Evolutionary conservation across 2,888 invertebrate genomes (phyloP).

Genomic region (Kuschelorhynchus macadamiae): DNA sequence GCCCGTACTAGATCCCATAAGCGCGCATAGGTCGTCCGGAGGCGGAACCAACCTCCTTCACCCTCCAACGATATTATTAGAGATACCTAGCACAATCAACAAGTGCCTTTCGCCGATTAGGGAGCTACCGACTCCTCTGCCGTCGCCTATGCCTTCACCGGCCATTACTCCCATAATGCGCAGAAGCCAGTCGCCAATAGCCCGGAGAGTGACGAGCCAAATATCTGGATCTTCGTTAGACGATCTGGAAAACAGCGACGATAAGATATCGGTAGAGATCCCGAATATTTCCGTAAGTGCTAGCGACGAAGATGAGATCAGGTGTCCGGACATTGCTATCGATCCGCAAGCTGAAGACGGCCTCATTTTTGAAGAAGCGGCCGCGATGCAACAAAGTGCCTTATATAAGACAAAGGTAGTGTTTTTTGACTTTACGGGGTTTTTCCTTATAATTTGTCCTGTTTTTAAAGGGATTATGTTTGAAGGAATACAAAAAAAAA

Average conservation of each 20-base stretch:
- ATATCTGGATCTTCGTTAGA: constrained; percentile 68
- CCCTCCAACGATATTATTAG: constrained; percentile 82
- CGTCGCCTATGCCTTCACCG: constrained; percentile 81
- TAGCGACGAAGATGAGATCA: constrained; percentile 65
- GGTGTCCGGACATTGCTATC: constrained; percentile 65
- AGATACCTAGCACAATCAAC: constrained; percentile 81
- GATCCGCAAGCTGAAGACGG: constrained; percentile 68
- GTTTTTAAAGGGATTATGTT: no score
- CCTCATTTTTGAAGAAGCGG: constrained; percentile 67
- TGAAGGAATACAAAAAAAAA: no score
- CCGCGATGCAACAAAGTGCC: constrained; percentile 64
- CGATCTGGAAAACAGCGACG: constrained; percentile 70
- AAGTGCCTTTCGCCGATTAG: constrained; percentile 86
- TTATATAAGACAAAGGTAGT: constrained; percentile 56
- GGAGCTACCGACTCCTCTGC: constrained; percentile 82
- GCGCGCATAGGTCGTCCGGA: constrained; percentile 74
- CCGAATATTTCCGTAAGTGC: constrained; percentile 66
- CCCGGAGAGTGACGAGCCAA: constrained; percentile 62
- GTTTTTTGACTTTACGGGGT: no score
- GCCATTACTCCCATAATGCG: constrained; percentile 77
- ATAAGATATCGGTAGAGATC: constrained; percentile 69
- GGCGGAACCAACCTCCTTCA: constrained; percentile 76
- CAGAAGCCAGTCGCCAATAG: constrained; percentile 42
- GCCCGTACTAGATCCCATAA: constrained; percentile 79
- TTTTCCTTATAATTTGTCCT: no score